phyloP scores from a whole-genome alignment of 2,888 invertebrate species.

The Drosophila recens region DNA sequence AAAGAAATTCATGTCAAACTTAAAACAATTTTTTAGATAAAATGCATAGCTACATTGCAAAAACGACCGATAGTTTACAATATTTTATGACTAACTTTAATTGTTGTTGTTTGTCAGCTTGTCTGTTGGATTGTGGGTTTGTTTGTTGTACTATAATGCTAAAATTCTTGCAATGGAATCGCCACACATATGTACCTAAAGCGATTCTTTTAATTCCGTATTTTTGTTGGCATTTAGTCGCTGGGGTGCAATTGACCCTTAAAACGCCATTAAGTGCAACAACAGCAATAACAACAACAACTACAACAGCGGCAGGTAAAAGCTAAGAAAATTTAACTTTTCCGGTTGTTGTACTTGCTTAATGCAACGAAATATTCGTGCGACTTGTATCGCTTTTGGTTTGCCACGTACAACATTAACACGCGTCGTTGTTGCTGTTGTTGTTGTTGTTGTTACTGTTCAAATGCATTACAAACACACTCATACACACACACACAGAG shows the following conservation, averaged over 20 bases:
- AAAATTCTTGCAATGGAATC: slow-evolving; percentile 8
- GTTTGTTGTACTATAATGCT: too few relatives aligned
- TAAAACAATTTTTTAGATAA: too few relatives aligned
- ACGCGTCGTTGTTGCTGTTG: slow-evolving; percentile 38
- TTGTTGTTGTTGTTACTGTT: slow-evolving; percentile 30
- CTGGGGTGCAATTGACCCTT: slow-evolving; percentile 40
- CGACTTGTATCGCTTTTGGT: slow-evolving; percentile 38
- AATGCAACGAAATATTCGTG: slow-evolving; percentile 31
- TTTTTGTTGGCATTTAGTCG: slow-evolving; percentile 4
- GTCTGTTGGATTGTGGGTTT: not conserved
- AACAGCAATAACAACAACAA: not conserved
- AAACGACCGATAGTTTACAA: not conserved
- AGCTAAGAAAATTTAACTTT: slow-evolving; percentile 53
- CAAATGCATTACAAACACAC: slow-evolving; percentile 38
- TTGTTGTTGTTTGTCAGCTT: slow-evolving; percentile 2
- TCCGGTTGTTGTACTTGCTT: slow-evolving; percentile 34
- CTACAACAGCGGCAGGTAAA: slow-evolving; percentile 24
- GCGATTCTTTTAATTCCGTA: not conserved
- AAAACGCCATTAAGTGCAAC: slow-evolving; percentile 38
- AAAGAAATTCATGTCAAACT: too few relatives aligned
- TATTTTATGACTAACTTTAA: slow-evolving; percentile 1
- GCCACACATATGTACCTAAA: slow-evolving; percentile 3
- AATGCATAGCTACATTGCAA: too few relatives aligned
- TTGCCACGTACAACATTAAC: slow-evolving; percentile 64
- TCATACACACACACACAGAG: slow-evolving; percentile 22